Conservation (phyloP, 2,888 invertebrate genomes). For the Dolichomitus sp. region DNA sequence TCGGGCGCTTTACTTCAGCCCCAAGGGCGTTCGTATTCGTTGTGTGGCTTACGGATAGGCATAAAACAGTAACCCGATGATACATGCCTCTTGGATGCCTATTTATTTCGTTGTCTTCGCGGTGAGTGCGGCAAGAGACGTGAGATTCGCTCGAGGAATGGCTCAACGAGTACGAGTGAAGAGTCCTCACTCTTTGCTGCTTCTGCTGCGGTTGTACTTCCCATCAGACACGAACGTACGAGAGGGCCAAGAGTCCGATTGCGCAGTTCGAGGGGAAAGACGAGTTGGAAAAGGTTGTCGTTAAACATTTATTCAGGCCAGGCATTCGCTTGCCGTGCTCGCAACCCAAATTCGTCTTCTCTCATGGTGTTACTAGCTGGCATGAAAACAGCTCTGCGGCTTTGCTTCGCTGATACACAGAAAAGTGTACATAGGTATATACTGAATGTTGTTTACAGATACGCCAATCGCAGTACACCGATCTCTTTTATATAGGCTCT, state of each 20-base stretch:
- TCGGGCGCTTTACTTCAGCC: conserved; percentile 12
- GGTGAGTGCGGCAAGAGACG: conserved; percentile 55
- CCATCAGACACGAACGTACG: conserved; percentile 21
- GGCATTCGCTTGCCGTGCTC: conserved; percentile 56
- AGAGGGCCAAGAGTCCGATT: conserved; percentile 22
- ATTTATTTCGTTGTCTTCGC: conserved; percentile 72
- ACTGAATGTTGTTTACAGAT: neutral
- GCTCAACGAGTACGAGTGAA: conserved; percentile 4
- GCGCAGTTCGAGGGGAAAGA: neutral
- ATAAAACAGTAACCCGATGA: conserved; percentile 71
- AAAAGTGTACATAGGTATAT: neutral
- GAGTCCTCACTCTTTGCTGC: conserved; percentile 25
- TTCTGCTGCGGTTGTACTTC: neutral
- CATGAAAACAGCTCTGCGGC: conserved; percentile 52
- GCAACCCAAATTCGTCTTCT: conserved; percentile 66
- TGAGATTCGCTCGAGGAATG: neutral
- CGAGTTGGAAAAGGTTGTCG: conserved; percentile 45
- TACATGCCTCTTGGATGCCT: conserved; percentile 55
- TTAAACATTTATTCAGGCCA: conserved; percentile 63
- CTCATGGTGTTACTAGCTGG: neutral
- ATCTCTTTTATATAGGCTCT: neutral
- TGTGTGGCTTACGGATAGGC: conserved; percentile 54
- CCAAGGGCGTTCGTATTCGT: conserved; percentile 11
- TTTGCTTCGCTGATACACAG: conserved; percentile 44
- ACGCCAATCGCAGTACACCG: neutral